These are phyloP conservation scores for Oriolus oriolus DNA, from an alignment of 2,113 vertebrate genomes.

Conservation along the genomic window DNA sequence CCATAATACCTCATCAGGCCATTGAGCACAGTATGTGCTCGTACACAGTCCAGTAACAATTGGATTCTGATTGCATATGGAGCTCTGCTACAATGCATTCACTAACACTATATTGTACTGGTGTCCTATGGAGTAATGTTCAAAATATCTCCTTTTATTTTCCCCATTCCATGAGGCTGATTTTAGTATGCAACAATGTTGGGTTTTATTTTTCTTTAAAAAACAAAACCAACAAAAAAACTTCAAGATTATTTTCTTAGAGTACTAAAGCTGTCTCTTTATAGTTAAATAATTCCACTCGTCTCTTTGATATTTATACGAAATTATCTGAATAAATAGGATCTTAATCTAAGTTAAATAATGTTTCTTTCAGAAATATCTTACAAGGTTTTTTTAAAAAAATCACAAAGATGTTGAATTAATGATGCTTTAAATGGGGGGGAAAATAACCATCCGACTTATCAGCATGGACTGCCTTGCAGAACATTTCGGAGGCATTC, in stretches of 20 bases:
- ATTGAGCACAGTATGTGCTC: constrained; percentile 92
- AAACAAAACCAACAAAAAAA: not conserved
- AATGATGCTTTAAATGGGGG: constrained; percentile 77
- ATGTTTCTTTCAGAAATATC: constrained; percentile 55
- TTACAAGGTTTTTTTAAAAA: constrained; percentile 52
- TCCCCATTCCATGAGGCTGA: constrained; percentile 73
- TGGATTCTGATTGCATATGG: constrained; percentile 81
- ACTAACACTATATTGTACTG: constrained; percentile 72
- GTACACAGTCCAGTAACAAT: constrained; percentile 82
- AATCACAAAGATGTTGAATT: constrained; percentile 69
- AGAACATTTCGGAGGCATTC: constrained; percentile 77
- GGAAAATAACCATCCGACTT: constrained; percentile 68
- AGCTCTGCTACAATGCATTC: constrained; percentile 74
- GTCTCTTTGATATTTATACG: constrained; percentile 64
- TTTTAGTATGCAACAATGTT: constrained; percentile 58
- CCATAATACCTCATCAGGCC: constrained; percentile 85
- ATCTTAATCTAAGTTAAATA: constrained; percentile 72
- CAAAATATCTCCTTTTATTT: constrained; percentile 78
- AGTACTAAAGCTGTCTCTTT: constrained; percentile 49
- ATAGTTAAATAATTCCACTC: constrained; percentile 68
- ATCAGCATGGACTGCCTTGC: constrained; percentile 74
- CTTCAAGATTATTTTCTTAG: constrained; percentile 51
- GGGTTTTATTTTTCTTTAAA: not conserved
- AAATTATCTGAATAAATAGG: constrained; percentile 75
- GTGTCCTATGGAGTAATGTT: constrained; percentile 78